These are phyloP conservation scores for Catotricha subobsoleta DNA, from an alignment of 2,888 invertebrate species.

Conservation along the genomic window DNA sequence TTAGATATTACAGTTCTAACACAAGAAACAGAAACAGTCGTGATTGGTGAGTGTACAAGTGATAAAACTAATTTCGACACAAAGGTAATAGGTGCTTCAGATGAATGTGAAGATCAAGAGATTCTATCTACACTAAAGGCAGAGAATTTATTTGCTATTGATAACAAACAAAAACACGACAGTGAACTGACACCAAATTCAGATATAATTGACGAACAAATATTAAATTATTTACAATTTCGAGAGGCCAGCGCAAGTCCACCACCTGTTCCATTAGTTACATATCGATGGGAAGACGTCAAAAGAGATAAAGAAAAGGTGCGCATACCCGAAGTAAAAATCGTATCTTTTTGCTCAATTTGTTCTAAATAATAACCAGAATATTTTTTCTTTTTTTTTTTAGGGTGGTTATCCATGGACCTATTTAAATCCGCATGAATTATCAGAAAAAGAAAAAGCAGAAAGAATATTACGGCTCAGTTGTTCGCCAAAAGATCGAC, in stretches of 20 bases:
- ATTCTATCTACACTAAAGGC: neutral
- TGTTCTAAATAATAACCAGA: neutral
- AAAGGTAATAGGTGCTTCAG: too few species aligned
- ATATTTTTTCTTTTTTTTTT: slow-evolving; percentile 5
- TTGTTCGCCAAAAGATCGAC: too few species aligned
- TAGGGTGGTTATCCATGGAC: slow-evolving; percentile 68
- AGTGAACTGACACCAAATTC: neutral
- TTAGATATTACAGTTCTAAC: too few species aligned
- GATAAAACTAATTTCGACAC: too few species aligned
- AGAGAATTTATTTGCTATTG: too few species aligned
- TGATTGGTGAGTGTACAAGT: too few species aligned
- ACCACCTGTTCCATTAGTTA: slow-evolving; percentile 54
- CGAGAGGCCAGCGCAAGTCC: slow-evolving; percentile 10
- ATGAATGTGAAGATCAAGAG: neutral
- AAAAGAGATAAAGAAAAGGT: slow-evolving; percentile 42
- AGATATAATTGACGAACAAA: neutral
- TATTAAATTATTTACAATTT: slow-evolving; percentile 1
- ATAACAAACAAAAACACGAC: neutral
- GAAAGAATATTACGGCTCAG: too few species aligned
- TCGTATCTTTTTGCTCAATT: neutral
- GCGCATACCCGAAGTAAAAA: slow-evolving; percentile 14
- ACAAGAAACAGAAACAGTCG: too few species aligned
- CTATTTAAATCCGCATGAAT: slow-evolving; percentile 33
- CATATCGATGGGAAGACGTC: slow-evolving; percentile 68
- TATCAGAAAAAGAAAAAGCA: slow-evolving; percentile 12